Percentiles rank a stretch among this genome's conserved stretches.
Conservation (phyloP, 2,113 vertebrate genomes). For the Hydropotes inermis region DNA sequence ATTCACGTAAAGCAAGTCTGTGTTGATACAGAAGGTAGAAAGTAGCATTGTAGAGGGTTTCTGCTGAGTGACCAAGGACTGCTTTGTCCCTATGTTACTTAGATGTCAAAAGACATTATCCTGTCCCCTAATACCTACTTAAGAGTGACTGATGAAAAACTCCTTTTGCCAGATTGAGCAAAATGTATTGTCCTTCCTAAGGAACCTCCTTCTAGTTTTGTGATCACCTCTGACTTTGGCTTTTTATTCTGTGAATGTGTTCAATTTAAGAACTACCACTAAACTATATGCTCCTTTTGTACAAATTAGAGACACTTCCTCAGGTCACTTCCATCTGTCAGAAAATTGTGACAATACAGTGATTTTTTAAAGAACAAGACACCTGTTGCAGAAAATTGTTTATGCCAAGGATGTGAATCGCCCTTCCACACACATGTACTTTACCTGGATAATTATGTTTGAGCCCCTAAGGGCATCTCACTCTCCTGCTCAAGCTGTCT, state of each 20-base stretch:
- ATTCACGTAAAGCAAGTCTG: not conserved
- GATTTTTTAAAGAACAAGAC: not conserved
- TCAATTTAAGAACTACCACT: not conserved
- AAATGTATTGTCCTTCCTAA: not conserved
- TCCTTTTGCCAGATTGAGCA: not conserved
- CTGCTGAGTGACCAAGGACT: not conserved
- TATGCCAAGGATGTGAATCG: not conserved
- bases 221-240: not conserved
- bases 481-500: too few species aligned
- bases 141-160: not conserved
- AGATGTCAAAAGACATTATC: not conserved
- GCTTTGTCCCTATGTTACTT: not conserved
- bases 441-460: not conserved
- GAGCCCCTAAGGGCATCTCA: not conserved
- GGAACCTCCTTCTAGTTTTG: not conserved
- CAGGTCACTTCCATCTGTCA: not conserved
- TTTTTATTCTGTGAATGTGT: not conserved
- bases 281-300: not conserved
- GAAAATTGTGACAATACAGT: not conserved
- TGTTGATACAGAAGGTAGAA: not conserved
- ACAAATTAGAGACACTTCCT: not conserved
- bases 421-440: fast-evolving
- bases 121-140: not conserved
- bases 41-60: not conserved
- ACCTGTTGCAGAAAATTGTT: not conserved